A percentile compares a stretch with the other conserved stretches of the same genome.
These are phyloP conservation scores for Tarsius wallacei DNA, from an alignment of 2,797 vertebrate genomes.

Conservation along the genomic window DNA sequence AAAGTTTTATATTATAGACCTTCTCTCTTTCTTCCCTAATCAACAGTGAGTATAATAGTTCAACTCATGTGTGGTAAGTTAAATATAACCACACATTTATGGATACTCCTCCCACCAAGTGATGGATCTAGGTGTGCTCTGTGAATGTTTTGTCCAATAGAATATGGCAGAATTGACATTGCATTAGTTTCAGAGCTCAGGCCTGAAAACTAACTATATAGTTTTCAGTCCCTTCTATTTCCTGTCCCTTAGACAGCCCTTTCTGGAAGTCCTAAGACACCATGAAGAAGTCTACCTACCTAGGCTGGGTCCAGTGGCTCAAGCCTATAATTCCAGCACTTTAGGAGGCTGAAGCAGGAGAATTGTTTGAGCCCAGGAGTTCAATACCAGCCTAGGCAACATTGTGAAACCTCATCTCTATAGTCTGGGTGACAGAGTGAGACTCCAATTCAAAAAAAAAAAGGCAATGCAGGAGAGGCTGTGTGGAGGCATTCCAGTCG, in stretches of 20 bases:
- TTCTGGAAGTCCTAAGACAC: background rate
- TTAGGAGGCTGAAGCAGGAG: too few relatives aligned
- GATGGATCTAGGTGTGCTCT: background rate
- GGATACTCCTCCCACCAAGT: background rate
- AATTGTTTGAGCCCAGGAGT: too few relatives aligned
- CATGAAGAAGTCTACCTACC: background rate
- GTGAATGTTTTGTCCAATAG: background rate
- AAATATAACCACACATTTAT: background rate
- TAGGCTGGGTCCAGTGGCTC: background rate
- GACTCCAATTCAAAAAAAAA: background rate
- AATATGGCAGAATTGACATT: background rate
- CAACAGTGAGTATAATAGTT: background rate
- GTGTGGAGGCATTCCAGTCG: background rate
- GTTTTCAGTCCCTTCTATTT: background rate
- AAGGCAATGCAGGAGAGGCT: background rate
- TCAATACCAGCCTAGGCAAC: too few relatives aligned
- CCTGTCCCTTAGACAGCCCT: background rate
- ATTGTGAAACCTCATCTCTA: too few relatives aligned
- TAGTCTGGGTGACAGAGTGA: too few relatives aligned
- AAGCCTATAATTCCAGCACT: too few relatives aligned
- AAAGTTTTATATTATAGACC: background rate
- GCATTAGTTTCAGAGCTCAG: background rate
- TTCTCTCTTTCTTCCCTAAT: conserved; percentile 10
- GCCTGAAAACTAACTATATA: background rate
- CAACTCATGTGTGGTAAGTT: background rate